Evolutionary conservation across 2,113 vertebrate species (phyloP), one percentile per base, ranked within the genome.

Genomic region (Drymodes brunneopygia): DNA sequence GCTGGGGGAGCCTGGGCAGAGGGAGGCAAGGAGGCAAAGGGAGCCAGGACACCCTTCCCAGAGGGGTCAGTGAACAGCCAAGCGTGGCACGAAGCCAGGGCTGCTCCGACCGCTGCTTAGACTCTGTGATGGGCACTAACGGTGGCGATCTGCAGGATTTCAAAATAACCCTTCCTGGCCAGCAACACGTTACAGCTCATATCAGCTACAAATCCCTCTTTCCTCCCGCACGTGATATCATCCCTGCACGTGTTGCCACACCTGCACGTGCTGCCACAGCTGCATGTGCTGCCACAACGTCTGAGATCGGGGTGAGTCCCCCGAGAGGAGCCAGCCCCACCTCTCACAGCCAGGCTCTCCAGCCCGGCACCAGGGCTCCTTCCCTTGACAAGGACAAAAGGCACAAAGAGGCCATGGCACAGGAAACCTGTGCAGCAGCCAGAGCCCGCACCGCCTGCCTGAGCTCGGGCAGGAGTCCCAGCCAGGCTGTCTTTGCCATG

Each of bases 401-500:
- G 81, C 92, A 89, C 72, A 70, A 78, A 91, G 78, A 87, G 53
- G 57, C 87, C 28, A 3, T 51, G 94, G 93, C 84, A 83, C 57
- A 38, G 3, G 23, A 87, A 91, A 70, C 44, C 84, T 14, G 60
- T 8, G 56, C 83, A 50, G 89, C 86, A 83, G 91, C 86, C 94
- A 88, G 89, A 33, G 75, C 86, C 57, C 7, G 23, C 4, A 11
- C 38, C 7, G 21, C 75, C 27, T 81, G 80, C 87, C 67, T 23
- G 81, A 61, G 80, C 83, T 69, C 2, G 23, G 96, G 93, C 93
- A 91, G 62, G 56, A 20, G 0, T 74, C 95, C 95, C 95, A 79
- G 93, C 65, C 4, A 1, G 38, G 84, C 54, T 69, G 58, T 12
- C 90, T 75, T 54, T 77, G 78, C 93, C 90, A 67, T 25, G 90